These are phyloP conservation scores for Allobates femoralis DNA, from an alignment of 2,797 vertebrate species.

Conservation along the genomic window DNA sequence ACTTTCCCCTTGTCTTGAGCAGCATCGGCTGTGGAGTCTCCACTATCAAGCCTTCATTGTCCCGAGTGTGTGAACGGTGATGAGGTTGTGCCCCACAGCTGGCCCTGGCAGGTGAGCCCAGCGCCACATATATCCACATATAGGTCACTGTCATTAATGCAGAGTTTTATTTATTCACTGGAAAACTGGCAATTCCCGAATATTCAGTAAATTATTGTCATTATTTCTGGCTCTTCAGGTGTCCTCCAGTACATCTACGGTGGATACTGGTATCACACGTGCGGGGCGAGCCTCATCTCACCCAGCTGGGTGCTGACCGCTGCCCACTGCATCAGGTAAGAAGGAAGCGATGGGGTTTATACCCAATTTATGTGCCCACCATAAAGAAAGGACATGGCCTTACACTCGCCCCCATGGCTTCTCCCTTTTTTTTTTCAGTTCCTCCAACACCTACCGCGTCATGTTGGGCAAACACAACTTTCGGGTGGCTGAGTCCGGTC, in stretches of 20 bases:
- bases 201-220: too few relatives aligned
- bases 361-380: too few relatives aligned
- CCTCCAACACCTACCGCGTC: conserved; percentile 76
- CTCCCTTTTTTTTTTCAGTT: conserved; percentile 63
- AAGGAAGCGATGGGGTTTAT: too few relatives aligned
- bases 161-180: too few relatives aligned
- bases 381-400: too few relatives aligned
- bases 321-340: conserved; percentile 90
- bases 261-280: conserved; percentile 82
- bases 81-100: conserved; percentile 78
- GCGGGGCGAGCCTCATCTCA: conserved; percentile 83
- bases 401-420: too few relatives aligned
- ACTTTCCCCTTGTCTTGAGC: neutral
- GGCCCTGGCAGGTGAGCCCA: conserved; percentile 90
- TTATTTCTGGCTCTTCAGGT: conserved; percentile 70
- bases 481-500: conserved; percentile 68
- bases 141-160: too few relatives aligned
- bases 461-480: conserved; percentile 84
- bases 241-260: conserved; percentile 81
- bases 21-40: conserved; percentile 84
- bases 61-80: conserved; percentile 84
- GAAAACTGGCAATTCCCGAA: too few relatives aligned
- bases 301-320: conserved; percentile 87
- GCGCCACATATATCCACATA: neutral
- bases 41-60: conserved; percentile 69